Percentiles rank a stretch among this genome's conserved stretches.
phyloP scores from a whole-genome alignment of 2,888 invertebrate species.

The Anagyrus pseudococci region DNA sequence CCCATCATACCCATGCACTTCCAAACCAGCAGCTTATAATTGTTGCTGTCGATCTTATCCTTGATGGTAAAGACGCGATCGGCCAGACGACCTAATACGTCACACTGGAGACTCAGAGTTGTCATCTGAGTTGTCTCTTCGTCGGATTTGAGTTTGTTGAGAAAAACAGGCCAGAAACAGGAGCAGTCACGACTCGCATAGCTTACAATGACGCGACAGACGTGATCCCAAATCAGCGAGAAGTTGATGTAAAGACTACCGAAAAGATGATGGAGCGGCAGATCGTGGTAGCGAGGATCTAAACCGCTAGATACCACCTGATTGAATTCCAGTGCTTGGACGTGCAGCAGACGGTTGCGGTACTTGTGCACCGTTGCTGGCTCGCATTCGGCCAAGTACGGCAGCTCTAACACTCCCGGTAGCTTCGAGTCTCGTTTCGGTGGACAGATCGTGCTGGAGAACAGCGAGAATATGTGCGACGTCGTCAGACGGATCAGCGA shows the following conservation, averaged over 20 bases:
- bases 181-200: conserved; percentile 68
- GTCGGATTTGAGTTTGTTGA: conserved; percentile 63
- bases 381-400: conserved; percentile 73
- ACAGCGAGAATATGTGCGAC: conserved; percentile 76
- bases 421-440: conserved; percentile 46
- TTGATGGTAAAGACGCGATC: conserved; percentile 56
- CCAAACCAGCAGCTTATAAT: conserved; percentile 83
- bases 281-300: conserved; percentile 67
- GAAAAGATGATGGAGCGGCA: conserved; percentile 79
- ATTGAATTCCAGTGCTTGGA: conserved; percentile 75
- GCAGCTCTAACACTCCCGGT: conserved; percentile 46
- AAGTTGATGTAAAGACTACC: conserved; percentile 88
- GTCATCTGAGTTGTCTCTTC: conserved; percentile 40
- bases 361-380: conserved; percentile 79
- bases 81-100: conserved; percentile 44
- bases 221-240: conserved; percentile 87
- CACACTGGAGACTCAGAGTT: conserved; percentile 46
- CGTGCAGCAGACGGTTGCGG: conserved; percentile 75
- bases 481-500: conserved; percentile 71
- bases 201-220: conserved; percentile 75
- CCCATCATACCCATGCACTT: conserved; percentile 78
- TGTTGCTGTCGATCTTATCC: conserved; percentile 74
- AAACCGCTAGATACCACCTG: conserved; percentile 60
- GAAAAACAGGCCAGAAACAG: conserved; percentile 79
- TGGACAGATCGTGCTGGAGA: conserved; percentile 52